Conservation (phyloP, 2,888 invertebrate species). For the Nomada hirtipes region DNA sequence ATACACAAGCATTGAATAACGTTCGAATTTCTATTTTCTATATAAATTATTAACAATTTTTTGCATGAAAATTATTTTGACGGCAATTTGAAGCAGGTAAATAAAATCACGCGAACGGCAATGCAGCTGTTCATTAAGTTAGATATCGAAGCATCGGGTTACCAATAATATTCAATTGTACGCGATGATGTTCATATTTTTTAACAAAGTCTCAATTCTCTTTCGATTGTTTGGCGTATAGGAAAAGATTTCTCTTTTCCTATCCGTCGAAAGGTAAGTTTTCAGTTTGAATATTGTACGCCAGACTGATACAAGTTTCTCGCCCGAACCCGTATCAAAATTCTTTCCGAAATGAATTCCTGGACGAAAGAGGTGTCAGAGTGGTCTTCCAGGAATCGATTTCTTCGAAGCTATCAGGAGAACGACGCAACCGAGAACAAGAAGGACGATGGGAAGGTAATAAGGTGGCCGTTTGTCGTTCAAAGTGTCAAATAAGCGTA, state of each 20-base stretch:
- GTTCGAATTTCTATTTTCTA: too few species aligned
- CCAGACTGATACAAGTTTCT: conserved; percentile 5
- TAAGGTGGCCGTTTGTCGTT: conserved; percentile 82
- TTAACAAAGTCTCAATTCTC: not conserved
- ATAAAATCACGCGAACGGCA: too few species aligned
- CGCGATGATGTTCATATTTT: too few species aligned
- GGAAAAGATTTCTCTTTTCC: not conserved
- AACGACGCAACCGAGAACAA: conserved; percentile 61
- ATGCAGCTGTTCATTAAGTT: too few species aligned
- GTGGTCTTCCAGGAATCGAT: conserved; percentile 63
- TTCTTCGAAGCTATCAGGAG: conserved; percentile 47
- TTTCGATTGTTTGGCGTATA: not conserved
- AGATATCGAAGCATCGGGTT: too few species aligned
- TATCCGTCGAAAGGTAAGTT: not conserved
- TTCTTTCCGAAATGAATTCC: conserved; percentile 65
- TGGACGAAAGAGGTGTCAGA: conserved; percentile 41
- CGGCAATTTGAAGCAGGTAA: too few species aligned
- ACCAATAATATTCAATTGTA: not conserved
- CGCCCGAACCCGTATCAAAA: conserved; percentile 51
- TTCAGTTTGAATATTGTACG: conserved; percentile 21
- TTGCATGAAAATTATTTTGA: too few species aligned
- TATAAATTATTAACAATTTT: too few species aligned
- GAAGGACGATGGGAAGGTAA: conserved; percentile 77
- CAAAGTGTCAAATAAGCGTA: conserved; percentile 82
- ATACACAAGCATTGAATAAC: too few species aligned